These are phyloP conservation scores for Platysternon megacephalum DNA, from an alignment of 2,113 vertebrate genomes.

Conservation along the genomic window DNA sequence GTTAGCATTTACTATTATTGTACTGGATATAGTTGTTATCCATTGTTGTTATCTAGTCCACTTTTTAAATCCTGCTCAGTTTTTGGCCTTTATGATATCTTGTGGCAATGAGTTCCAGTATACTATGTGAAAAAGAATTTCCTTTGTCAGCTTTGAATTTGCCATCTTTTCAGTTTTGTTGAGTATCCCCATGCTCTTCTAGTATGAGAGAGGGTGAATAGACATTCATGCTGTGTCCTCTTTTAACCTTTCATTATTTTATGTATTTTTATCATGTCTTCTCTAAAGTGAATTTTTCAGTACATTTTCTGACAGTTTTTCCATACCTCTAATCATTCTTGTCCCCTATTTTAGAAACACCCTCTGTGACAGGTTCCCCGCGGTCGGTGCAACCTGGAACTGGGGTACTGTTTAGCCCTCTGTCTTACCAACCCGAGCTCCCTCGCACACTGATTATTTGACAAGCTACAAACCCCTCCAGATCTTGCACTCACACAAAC, in stretches of 20 bases:
- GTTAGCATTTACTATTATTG: background rate
- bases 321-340: background rate
- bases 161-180: background rate
- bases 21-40: background rate
- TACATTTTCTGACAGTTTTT: background rate
- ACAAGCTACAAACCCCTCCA: too few species aligned
- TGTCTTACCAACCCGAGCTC: too few species aligned
- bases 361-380: background rate
- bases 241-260: background rate
- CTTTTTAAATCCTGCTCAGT: background rate
- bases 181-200: background rate
- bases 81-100: background rate
- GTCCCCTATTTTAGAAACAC: background rate
- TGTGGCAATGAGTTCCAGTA: background rate
- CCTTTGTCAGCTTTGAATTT: background rate
- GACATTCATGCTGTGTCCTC: background rate
- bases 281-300: background rate
- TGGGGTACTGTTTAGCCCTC: too few species aligned
- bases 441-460: too few species aligned
- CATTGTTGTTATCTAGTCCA: background rate
- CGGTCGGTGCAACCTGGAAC: too few species aligned
- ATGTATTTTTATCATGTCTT: background rate
- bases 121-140: background rate
- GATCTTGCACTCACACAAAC: too few species aligned
- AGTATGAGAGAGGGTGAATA: background rate